phyloP scores from a whole-genome alignment of 1,140 invertebrate species.

The Drosophila miranda region DNA sequence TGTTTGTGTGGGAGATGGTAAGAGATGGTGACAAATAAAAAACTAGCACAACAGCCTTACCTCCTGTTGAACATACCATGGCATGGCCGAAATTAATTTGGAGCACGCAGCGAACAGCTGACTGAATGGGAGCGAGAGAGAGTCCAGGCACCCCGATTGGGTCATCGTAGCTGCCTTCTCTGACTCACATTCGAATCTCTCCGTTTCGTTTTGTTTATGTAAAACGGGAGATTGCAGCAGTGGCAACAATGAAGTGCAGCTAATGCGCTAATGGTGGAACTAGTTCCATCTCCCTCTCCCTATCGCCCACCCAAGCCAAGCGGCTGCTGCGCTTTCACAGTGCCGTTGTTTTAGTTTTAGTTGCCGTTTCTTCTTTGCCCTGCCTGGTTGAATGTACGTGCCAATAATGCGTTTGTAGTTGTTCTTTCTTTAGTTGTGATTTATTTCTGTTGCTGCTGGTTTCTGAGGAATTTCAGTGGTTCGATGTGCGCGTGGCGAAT shows the following conservation, averaged over 20 bases:
- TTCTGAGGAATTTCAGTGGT: conserved; percentile 15
- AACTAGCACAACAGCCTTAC: no score
- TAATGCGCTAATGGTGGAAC: conserved; percentile 19
- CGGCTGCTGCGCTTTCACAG: not conserved
- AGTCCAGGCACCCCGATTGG: conserved; percentile 1
- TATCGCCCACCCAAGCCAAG: not conserved
- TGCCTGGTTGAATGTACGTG: no score
- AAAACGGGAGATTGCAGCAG: conserved; percentile 16
- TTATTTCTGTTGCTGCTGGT: conserved; percentile 11
- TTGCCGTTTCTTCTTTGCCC: conserved; percentile 4
- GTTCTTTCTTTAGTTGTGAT: not conserved
- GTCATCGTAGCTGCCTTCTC: conserved; percentile 4
- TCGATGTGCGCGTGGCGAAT: conserved; percentile 32
- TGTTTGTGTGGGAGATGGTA: no score
- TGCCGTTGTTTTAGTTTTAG: conserved; percentile 25
- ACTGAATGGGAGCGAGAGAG: conserved; percentile 1
- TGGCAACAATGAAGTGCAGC: no score
- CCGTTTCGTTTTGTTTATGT: conserved; percentile 23
- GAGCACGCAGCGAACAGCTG: conserved; percentile 49
- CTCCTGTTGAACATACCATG: no score
- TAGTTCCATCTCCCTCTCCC: conserved; percentile 20
- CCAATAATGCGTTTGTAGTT: no score
- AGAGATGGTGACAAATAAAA: no score
- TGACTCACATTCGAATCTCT: conserved; percentile 18
- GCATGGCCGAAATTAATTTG: conserved; percentile 28